phyloP scores from a whole-genome alignment of 2,113 vertebrate genomes.

The pig (Sus scrofa) region T2T-Sscrofa CM000812.6:129095501-129096000 shows the following conservation, averaged over 20 bases:
- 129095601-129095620: background rate
- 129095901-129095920: background rate
- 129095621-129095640: background rate
- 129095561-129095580: background rate
- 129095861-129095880: background rate
- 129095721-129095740: background rate
- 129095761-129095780: background rate
- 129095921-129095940: background rate
- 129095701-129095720: background rate
- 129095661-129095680: background rate
- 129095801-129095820: background rate
- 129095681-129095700: background rate
- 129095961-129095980: too few relatives aligned
- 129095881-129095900: background rate
- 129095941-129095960: too few relatives aligned
- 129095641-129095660: background rate
- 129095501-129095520: background rate
- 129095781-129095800: background rate
- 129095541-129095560: background rate
- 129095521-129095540: background rate
- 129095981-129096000: too few relatives aligned
- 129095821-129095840: background rate
- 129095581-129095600: rapidly evolving
- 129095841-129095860: background rate
- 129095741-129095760: background rate